Percentiles rank a stretch among this genome's conserved stretches.
phyloP scores from a whole-genome alignment of 2,113 vertebrate species.

The Coracopsis vasa region DNA sequence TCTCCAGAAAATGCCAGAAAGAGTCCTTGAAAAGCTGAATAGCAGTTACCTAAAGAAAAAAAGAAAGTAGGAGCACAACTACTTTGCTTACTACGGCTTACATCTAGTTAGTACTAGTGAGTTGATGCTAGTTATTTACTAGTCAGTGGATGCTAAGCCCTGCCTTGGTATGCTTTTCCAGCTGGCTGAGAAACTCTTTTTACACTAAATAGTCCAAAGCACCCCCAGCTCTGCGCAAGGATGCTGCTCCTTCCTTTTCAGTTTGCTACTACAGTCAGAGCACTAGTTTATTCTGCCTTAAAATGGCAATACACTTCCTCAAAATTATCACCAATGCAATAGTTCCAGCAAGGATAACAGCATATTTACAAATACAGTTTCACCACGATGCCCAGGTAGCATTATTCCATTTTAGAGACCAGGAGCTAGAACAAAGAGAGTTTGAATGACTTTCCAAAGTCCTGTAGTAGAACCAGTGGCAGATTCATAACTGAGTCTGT shows the following conservation, averaged over 20 bases:
- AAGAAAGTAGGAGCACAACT: neutral
- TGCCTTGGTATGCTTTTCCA: neutral
- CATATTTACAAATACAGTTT: neutral
- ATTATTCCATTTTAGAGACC: neutral
- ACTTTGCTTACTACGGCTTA: neutral
- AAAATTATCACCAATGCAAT: neutral
- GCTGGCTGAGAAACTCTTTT: neutral
- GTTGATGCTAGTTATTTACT: neutral
- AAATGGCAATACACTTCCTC: neutral
- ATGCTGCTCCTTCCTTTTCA: neutral
- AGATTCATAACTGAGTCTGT: neutral
- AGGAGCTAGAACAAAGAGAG: neutral
- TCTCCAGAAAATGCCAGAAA: neutral
- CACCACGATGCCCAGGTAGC: neutral
- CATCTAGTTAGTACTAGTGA: neutral
- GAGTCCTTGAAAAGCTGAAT: neutral
- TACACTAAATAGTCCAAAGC: neutral
- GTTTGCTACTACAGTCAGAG: neutral
- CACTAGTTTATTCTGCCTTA: neutral
- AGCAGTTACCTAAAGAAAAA: neutral
- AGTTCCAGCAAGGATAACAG: neutral
- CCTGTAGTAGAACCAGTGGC: neutral
- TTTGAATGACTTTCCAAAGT: neutral
- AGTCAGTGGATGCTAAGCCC: neutral
- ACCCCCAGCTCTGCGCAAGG: neutral